Conservation (phyloP, 2,113 vertebrate species). For the Alaudala cheleensis region DNA sequence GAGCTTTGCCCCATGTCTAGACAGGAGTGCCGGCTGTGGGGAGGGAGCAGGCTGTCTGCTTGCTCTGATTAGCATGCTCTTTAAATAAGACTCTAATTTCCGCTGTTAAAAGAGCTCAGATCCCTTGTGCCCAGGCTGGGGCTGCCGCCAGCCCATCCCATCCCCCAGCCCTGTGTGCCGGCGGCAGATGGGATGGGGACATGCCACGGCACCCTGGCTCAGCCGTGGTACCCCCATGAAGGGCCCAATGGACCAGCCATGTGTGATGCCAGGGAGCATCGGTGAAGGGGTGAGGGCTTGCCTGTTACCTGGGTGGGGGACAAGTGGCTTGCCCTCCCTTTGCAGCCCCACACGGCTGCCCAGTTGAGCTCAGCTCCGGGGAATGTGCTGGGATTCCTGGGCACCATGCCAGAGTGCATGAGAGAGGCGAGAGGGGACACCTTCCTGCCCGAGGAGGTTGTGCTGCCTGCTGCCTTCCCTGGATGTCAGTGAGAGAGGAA, state of each 20-base stretch:
- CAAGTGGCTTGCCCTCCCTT: not conserved
- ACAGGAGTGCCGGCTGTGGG: not conserved
- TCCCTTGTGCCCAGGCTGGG: conserved; percentile 59
- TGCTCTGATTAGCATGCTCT: conserved; percentile 43
- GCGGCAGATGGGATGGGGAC: not conserved
- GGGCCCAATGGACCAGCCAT: accelerated
- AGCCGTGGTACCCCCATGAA: accelerated
- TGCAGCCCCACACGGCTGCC: not conserved
- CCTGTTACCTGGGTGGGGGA: not conserved
- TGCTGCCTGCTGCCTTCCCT: not conserved
- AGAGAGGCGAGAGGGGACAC: not conserved
- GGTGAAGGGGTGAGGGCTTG: not conserved
- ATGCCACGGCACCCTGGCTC: accelerated
- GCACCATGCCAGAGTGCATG: not conserved
- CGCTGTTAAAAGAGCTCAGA: conserved; percentile 38
- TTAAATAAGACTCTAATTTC: conserved; percentile 67
- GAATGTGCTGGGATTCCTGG: conserved; percentile 58
- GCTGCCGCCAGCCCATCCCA: conserved; percentile 17
- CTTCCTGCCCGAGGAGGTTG: not conserved
- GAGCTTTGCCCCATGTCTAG: not conserved
- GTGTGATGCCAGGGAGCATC: not conserved
- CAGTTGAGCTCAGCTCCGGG: not conserved
- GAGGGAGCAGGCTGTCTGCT: conserved; percentile 19
- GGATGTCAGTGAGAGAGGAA: accelerated
- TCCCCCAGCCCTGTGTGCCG: not conserved